Conservation (phyloP, 23 tunicate species). For the Styela clava region DNA sequence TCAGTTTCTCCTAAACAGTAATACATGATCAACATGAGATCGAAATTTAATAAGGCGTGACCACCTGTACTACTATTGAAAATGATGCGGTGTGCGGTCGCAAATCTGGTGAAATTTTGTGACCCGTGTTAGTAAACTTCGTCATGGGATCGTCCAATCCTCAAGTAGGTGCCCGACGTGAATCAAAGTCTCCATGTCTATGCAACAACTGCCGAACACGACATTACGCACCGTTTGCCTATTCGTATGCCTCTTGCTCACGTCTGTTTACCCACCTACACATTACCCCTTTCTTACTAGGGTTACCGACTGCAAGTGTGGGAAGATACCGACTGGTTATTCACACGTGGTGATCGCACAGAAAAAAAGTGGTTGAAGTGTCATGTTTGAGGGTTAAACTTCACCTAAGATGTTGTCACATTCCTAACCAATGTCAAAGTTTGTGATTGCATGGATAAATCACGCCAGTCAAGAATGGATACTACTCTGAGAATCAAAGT, state of each 20-base stretch:
- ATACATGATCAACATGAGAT: background rate
- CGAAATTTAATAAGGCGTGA: conserved; percentile 21
- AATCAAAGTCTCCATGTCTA: background rate
- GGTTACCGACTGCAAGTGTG: background rate
- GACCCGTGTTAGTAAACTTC: conserved; percentile 19
- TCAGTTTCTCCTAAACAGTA: background rate
- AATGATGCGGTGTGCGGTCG: conserved; percentile 4
- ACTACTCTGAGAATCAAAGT: too few species aligned
- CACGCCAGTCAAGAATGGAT: too few species aligned
- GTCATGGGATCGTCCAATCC: conserved; percentile 1
- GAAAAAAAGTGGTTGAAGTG: too few species aligned
- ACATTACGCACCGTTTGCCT: background rate
- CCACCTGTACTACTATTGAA: conserved; percentile 19
- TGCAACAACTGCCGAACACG: background rate
- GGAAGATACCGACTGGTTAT: background rate
- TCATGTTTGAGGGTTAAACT: background rate
- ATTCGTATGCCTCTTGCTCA: background rate
- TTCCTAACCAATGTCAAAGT: too few species aligned
- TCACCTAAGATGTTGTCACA: too few species aligned
- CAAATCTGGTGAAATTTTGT: conserved; percentile 15
- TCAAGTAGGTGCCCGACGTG: conserved; percentile 6
- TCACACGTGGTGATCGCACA: background rate
- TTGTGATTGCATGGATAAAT: too few species aligned
- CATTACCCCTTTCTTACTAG: background rate
- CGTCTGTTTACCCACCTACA: background rate